Conservation (phyloP, 2,113 vertebrate species). For the Falco punctatus region DNA sequence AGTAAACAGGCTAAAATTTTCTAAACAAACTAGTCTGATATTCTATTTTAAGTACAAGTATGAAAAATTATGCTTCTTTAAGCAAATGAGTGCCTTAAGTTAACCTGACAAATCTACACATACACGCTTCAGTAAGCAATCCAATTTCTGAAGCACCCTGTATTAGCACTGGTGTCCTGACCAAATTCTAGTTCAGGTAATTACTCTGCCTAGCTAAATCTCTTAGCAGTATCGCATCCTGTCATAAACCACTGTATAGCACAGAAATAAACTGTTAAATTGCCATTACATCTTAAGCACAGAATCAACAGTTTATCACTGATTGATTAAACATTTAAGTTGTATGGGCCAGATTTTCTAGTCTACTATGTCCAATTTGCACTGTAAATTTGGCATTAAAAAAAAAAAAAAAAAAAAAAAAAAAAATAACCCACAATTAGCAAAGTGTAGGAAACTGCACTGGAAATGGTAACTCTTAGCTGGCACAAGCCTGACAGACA, state of each 20-base stretch:
- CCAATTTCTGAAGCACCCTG: slow-evolving; percentile 37
- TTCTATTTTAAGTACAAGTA: background rate
- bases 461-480: background rate
- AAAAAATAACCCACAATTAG: background rate
- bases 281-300: background rate
- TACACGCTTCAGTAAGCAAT: slow-evolving; percentile 29
- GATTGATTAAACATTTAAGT: background rate
- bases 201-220: slow-evolving; percentile 24
- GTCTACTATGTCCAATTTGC: background rate
- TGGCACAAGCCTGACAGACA: background rate
- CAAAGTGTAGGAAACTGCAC: background rate
- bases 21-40: background rate
- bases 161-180: slow-evolving; percentile 6
- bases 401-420: background rate
- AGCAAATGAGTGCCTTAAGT: slow-evolving; percentile 39
- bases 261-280: background rate
- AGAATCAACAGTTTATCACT: background rate
- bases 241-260: background rate
- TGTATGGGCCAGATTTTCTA: background rate
- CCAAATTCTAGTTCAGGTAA: slow-evolving; percentile 36
- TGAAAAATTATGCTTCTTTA: slow-evolving; percentile 37
- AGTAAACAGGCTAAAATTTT: background rate
- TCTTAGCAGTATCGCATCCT: background rate
- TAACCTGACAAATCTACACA: slow-evolving; percentile 31
- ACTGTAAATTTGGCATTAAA: background rate